A percentile compares a stretch with the other conserved stretches of the same genome.
Evolutionary conservation across 2,797 vertebrate genomes (phyloP).

Genomic region (Tarsius wallacei): DNA sequence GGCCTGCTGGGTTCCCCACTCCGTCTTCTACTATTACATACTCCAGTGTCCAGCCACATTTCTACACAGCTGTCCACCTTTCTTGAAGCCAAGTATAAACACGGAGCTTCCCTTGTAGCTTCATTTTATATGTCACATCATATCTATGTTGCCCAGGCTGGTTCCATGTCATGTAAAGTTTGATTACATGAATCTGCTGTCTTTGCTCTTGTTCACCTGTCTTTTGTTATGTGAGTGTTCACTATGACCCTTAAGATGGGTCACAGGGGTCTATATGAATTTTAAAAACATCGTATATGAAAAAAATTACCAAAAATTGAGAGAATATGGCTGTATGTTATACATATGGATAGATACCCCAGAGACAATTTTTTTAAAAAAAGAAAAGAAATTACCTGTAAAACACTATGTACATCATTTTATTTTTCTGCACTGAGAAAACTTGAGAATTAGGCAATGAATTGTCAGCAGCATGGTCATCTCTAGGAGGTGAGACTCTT

Average conservation of each 20-base stretch:
- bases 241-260: background rate
- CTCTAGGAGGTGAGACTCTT: background rate
- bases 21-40: background rate
- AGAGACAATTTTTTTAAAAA: background rate
- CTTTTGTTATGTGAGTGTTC: background rate
- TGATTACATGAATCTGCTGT: background rate
- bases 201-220: background rate
- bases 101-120: background rate
- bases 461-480: background rate
- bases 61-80: background rate
- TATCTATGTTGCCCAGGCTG: background rate
- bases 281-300: background rate
- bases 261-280: background rate
- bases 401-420: background rate
- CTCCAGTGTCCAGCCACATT: background rate
- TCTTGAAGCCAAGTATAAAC: background rate
- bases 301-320: background rate
- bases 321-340: background rate
- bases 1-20: background rate
- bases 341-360: background rate
- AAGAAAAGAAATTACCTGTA: background rate
- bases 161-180: background rate
- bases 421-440: background rate
- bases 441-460: background rate
- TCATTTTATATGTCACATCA: too few relatives aligned